Evolutionary conservation across 2,113 vertebrate genomes (phyloP), one percentile per base, ranked within the genome.

Genomic region (Heterotis niloticus): DNA sequence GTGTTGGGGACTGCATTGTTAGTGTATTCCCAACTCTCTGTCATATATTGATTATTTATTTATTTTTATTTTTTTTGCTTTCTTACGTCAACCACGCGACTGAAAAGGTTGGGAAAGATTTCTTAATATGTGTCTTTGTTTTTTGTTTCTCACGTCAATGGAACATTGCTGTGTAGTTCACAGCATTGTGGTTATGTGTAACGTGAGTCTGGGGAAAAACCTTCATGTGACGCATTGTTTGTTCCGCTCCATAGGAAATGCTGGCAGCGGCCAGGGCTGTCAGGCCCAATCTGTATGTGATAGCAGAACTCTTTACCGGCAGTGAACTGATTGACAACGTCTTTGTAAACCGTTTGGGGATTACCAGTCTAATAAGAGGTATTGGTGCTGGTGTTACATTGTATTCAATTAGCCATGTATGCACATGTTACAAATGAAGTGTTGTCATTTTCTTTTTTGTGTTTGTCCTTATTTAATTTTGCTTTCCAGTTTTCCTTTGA

Each of bases 251-350:
- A 71, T 88, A 94, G 93, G 91, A 91, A 79, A 96, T 96, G 92
- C 83, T 96, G 88, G 90, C 92, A 81, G 92, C 89, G 82, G 92
- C 93, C 89, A 92, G 92, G 88, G 86, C 78, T 80, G 89, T 95
- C 90, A 92, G 92, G 83, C 90, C 91, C 90, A 93, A 96, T 89
- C 92, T 95, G 86, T 97, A 95, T 88, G 91, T 94, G 89, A 90
- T 94, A 89, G 93, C 92, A 82, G 94, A 95, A 82, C 93, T 95
- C 86, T 93, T 94, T 87, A 95, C 92, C 74, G 94, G 92, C 85
- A 95, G 92, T 82, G 91, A 95, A 90, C 91, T 93, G 83, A 81
- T 95, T 88, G 94, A 92, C 92, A 95, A 94, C 92, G 85, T 94
- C 77, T 96, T 96, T 93, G 92, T 95, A 80, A 95, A 92, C 88